These are phyloP conservation scores for Camelus bactrianus DNA, from an alignment of 2,113 vertebrate genomes.

Conservation along the genomic window DNA sequence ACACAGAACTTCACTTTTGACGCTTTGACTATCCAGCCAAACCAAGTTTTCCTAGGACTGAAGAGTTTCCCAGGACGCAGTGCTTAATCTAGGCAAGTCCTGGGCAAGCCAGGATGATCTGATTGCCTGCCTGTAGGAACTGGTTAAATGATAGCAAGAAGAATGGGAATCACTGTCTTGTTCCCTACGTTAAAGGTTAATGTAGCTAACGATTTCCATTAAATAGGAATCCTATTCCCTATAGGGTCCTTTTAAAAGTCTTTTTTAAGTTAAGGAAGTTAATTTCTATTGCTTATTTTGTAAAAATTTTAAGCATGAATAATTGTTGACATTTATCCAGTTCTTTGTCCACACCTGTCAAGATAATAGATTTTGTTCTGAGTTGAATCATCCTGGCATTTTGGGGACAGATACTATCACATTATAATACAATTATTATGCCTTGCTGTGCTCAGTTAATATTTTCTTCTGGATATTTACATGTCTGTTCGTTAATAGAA, in stretches of 20 bases:
- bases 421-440: background rate
- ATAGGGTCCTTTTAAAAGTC: background rate
- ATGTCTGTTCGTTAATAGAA: background rate
- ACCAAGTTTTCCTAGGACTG: background rate
- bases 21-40: background rate
- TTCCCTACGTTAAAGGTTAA: background rate
- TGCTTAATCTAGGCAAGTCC: background rate
- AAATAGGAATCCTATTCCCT: background rate
- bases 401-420: background rate
- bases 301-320: background rate
- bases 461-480: background rate
- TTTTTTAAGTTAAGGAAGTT: background rate
- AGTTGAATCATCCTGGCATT: background rate
- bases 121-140: background rate
- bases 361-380: background rate
- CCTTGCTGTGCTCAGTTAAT: background rate
- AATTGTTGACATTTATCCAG: background rate
- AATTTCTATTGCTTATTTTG: background rate
- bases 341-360: background rate
- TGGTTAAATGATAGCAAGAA: background rate
- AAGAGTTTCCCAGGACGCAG: background rate
- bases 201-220: background rate
- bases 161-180: background rate
- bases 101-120: background rate
- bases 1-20: background rate